A percentile compares a stretch with the other conserved stretches of the same genome.
These are phyloP conservation scores for Procavia capensis DNA, from an alignment of 2,113 vertebrate genomes.

Conservation along the genomic window DNA sequence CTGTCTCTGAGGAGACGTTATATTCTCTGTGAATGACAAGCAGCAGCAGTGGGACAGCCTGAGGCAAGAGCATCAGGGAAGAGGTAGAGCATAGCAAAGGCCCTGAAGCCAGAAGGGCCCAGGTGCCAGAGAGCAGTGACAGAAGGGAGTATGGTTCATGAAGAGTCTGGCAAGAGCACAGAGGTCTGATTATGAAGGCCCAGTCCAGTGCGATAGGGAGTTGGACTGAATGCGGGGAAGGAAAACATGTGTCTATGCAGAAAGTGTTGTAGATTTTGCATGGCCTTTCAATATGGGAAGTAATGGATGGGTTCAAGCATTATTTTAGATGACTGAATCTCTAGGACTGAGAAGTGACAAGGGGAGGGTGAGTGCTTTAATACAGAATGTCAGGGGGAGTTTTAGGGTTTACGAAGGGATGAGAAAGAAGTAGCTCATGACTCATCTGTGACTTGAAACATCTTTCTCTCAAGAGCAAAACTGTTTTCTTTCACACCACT, in stretches of 20 bases:
- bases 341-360: neutral
- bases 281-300: accelerated
- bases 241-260: accelerated
- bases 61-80: accelerated
- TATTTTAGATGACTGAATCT: neutral
- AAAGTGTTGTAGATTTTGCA: accelerated
- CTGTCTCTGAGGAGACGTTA: neutral
- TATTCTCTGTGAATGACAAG: no score
- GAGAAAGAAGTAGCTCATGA: neutral
- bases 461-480: neutral
- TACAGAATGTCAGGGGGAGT: neutral
- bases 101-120: neutral
- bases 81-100: neutral
- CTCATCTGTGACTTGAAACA: constrained; percentile 54
- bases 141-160: accelerated
- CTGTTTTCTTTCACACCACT: neutral
- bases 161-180: neutral
- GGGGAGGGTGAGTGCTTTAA: neutral
- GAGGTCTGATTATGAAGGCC: neutral
- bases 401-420: neutral
- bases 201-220: neutral
- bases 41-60: neutral
- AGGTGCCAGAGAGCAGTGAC: accelerated
- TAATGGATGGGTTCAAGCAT: neutral
- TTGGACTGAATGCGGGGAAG: accelerated